Evolutionary conservation across 2,797 vertebrate genomes (phyloP).

Genomic region (Dallia pectoralis): DNA sequence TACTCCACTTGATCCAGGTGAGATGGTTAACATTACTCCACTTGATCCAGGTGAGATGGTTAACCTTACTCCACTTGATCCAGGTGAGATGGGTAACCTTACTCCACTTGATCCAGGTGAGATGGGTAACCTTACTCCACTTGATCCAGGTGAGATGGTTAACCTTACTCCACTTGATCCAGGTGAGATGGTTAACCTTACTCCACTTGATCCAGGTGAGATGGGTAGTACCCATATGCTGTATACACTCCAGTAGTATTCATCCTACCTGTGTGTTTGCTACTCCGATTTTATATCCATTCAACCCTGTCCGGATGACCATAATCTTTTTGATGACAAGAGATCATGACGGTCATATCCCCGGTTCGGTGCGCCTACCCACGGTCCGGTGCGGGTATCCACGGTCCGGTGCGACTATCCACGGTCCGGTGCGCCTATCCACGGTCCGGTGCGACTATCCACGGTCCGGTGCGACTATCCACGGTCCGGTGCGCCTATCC

Average conservation of each 20-base stretch:
- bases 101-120: too few relatives aligned
- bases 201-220: background rate
- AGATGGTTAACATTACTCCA: too few relatives aligned
- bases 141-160: background rate
- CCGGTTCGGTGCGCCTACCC: too few relatives aligned
- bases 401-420: too few relatives aligned
- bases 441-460: too few relatives aligned
- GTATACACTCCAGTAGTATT: background rate
- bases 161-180: background rate
- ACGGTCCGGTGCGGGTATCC: too few relatives aligned
- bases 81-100: background rate
- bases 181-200: background rate
- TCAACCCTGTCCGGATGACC: conserved; percentile 39
- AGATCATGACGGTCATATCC: conserved; percentile 64
- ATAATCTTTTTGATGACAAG: conserved; percentile 39
- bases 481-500: too few relatives aligned
- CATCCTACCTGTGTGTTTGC: conserved; percentile 36
- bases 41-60: background rate
- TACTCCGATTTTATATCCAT: conserved; percentile 52
- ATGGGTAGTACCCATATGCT: background rate
- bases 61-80: background rate
- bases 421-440: too few relatives aligned
- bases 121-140: too few relatives aligned
- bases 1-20: too few relatives aligned
- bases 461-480: too few relatives aligned